phyloP scores from a whole-genome alignment of 2,113 vertebrate species.

The Podarcis raffonei region DNA sequence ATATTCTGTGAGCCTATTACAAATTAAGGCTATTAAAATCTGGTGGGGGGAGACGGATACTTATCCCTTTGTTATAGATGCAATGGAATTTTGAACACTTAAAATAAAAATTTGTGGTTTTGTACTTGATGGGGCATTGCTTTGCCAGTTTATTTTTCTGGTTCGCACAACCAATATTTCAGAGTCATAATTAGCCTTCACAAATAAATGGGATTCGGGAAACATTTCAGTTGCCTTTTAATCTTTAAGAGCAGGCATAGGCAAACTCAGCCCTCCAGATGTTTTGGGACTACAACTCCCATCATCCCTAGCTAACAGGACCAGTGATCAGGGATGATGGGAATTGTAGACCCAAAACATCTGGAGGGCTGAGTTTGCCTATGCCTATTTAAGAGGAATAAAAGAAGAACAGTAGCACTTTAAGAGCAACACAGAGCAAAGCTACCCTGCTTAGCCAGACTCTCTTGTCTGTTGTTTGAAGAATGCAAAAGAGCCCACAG shows the following conservation, averaged over 20 bases:
- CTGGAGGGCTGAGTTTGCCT: too few relatives aligned
- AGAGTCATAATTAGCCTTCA: not conserved
- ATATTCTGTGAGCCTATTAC: not conserved
- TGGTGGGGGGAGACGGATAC: not conserved
- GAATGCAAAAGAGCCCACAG: not conserved
- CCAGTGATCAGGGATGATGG: too few relatives aligned
- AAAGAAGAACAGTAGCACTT: not conserved
- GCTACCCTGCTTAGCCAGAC: not conserved
- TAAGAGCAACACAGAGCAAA: not conserved
- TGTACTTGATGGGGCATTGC: not conserved
- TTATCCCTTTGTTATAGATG: not conserved
- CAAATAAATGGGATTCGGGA: not conserved
- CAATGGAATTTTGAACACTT: not conserved
- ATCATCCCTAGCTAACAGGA: too few relatives aligned
- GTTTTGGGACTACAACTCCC: too few relatives aligned
- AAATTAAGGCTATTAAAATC: not conserved
- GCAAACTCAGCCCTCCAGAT: too few relatives aligned
- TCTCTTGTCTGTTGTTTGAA: not conserved
- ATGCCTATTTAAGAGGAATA: not conserved
- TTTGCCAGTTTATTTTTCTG: not conserved
- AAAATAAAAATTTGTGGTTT: not conserved
- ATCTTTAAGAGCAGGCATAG: not conserved
- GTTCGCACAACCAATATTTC: not conserved
- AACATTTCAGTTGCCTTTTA: not conserved
- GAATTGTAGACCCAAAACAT: too few relatives aligned